These are phyloP conservation scores for Ernsta delagoae DNA, from an alignment of 2,888 invertebrate species.

Conservation along the genomic window DNA sequence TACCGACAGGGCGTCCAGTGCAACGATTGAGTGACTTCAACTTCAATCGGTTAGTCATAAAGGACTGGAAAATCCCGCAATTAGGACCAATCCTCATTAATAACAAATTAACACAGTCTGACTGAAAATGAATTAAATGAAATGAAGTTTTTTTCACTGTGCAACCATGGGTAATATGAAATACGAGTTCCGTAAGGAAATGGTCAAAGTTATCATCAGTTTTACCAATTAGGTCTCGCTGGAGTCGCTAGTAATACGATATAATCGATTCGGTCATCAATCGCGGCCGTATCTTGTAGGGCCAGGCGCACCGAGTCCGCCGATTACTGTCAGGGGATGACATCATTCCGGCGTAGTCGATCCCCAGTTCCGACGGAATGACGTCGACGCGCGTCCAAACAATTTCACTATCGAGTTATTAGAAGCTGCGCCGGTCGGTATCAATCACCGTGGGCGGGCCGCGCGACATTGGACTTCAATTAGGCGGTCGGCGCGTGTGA, in stretches of 20 bases:
- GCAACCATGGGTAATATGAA: not conserved
- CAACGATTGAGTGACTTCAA: slow-evolving; percentile 8
- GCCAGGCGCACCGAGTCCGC: slow-evolving; percentile 27
- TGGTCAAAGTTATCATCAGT: slow-evolving; percentile 6
- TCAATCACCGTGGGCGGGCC: slow-evolving; percentile 82
- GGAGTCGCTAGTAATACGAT: no score
- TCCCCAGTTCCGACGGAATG: slow-evolving; percentile 55
- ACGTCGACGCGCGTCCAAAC: slow-evolving; percentile 69
- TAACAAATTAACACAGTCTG: not conserved
- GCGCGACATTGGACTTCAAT: slow-evolving; percentile 84
- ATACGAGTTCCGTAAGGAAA: not conserved
- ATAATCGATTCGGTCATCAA: slow-evolving; percentile 40
- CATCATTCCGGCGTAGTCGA: slow-evolving; percentile 35
- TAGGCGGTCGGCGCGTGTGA: slow-evolving; percentile 78
- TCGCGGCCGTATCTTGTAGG: slow-evolving; percentile 39
- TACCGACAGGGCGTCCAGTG: not conserved
- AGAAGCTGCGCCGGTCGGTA: slow-evolving; percentile 73
- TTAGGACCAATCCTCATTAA: not conserved
- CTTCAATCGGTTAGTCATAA: not conserved
- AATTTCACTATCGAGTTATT: slow-evolving; percentile 77
- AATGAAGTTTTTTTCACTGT: not conserved
- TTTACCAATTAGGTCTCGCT: slow-evolving; percentile 13
- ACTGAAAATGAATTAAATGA: not conserved
- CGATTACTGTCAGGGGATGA: slow-evolving; percentile 40
- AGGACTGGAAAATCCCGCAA: slow-evolving; percentile 4